Evolutionary conservation across 2,797 vertebrate species (phyloP).

Genomic region (Rhinichthys osculus): DNA sequence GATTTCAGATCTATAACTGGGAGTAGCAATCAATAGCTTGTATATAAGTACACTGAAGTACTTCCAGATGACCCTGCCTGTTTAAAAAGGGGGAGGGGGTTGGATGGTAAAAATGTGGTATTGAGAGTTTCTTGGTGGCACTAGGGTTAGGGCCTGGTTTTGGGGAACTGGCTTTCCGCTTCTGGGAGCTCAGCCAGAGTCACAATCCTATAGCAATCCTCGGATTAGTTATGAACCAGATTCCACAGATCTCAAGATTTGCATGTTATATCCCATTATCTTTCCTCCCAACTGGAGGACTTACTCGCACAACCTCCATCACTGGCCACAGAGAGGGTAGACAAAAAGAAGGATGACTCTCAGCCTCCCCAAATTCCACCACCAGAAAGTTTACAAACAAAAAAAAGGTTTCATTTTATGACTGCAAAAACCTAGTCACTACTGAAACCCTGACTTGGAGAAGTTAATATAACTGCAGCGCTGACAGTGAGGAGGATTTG

Average conservation of each 20-base stretch:
- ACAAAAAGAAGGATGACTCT: neutral
- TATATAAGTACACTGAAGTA: constrained; percentile 29
- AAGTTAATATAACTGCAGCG: constrained; percentile 45
- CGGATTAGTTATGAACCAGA: constrained; percentile 79
- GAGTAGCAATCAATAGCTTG: constrained; percentile 19
- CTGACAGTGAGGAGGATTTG: constrained; percentile 47
- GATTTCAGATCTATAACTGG: neutral
- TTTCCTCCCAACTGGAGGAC: constrained; percentile 75
- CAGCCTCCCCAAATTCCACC: constrained; percentile 16
- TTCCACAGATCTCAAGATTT: constrained; percentile 81
- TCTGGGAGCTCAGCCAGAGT: constrained; percentile 77
- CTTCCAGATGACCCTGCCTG: constrained; percentile 13
- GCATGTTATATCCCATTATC: constrained; percentile 82
- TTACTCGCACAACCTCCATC: constrained; percentile 67
- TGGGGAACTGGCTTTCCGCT: constrained; percentile 59
- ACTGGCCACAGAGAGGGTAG: constrained; percentile 37
- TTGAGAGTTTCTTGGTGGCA: constrained; percentile 18
- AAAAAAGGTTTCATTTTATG: neutral
- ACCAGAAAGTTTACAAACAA: neutral
- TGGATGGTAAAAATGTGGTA: neutral
- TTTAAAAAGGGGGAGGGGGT: neutral
- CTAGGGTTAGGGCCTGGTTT: constrained; percentile 59
- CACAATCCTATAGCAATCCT: constrained; percentile 80
- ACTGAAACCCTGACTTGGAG: constrained; percentile 35
- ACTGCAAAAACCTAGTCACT: constrained; percentile 35